Base-by-base conservation (phyloP, 1,140 invertebrate species). In the Trypoxylus dichotomus region DNA sequence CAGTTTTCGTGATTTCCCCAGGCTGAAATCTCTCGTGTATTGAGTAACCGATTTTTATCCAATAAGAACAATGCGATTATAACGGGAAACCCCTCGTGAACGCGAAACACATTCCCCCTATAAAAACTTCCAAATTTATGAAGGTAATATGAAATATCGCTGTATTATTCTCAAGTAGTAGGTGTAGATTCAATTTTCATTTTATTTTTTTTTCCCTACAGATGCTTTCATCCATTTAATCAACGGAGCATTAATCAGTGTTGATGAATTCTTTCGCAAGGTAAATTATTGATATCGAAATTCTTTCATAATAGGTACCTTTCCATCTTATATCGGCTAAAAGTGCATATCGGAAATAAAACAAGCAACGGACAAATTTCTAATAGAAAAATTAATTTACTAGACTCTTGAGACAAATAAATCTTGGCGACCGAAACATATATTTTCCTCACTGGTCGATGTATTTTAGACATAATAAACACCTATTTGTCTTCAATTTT, bases 101-200 rank as follows among this genome's bases (percentile, higher is more conserved):
- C 27, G 24, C 11, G 60, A 29, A 68, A 68, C 60, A 68, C 60
- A 24, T 29, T 68, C 24, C 27, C 60, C 27, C 60, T n/a, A 68
- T 68, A 68, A 68, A 68, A 68, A 68, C 60, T 68, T 68, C 60
- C 7, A 68, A 68, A 68, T 68, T 68, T 68, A 29, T 68, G 60
- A 68, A 29, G 5, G 60, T 8, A 68, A 11, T 68, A 24, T 68
- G 60, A 68, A 68, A 68, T 68, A 68, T 68, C 24, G 60, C 27
- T 68, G 21, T 25, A 24, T 68, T 68, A 68, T 68, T 68, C 21
- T 68, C 60, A 27, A 68, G 21, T 13, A 24, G 60, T 29, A 0
- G 21, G 24, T 15, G 24, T 68, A 68, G 60, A 24, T 68, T 21
- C 24, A 68, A 68, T 68, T 68, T 54, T 68, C 60, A 15, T 68